Evolutionary conservation across 1,140 invertebrate genomes (phyloP).

Genomic region (Magallana ariakensis): DNA sequence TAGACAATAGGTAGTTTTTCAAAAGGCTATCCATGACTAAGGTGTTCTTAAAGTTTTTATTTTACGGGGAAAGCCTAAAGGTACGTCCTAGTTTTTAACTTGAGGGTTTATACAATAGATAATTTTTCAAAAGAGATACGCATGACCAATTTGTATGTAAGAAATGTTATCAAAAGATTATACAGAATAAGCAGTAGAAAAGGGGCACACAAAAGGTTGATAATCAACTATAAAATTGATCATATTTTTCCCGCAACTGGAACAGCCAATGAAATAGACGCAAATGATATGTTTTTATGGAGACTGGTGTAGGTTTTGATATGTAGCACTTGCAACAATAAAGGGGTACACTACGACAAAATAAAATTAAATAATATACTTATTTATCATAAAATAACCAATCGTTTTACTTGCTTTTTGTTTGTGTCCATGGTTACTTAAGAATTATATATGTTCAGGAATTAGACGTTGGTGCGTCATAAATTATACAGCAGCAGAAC

Average conservation of each 20-base stretch:
- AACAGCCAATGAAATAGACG: neutral
- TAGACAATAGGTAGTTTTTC: no score
- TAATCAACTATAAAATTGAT: no score
- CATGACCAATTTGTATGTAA: no score
- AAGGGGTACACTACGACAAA: neutral
- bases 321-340: conserved; percentile 1
- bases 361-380: neutral
- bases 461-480: neutral
- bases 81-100: no score
- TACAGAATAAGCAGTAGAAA: no score
- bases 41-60: no score
- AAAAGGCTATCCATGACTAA: no score
- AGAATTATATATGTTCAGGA: conserved; percentile 7
- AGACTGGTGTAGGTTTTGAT: neutral
- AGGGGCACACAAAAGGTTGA: no score
- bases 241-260: neutral
- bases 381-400: conserved; percentile 14
- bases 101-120: no score
- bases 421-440: conserved; percentile 1
- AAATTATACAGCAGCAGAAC: neutral
- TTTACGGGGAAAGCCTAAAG: no score
- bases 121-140: no score
- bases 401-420: neutral
- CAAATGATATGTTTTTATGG: conserved; percentile 27
- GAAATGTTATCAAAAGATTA: no score